Base-by-base conservation (phyloP, 1,140 invertebrate genomes). In the Bactericera cockerelli region DNA sequence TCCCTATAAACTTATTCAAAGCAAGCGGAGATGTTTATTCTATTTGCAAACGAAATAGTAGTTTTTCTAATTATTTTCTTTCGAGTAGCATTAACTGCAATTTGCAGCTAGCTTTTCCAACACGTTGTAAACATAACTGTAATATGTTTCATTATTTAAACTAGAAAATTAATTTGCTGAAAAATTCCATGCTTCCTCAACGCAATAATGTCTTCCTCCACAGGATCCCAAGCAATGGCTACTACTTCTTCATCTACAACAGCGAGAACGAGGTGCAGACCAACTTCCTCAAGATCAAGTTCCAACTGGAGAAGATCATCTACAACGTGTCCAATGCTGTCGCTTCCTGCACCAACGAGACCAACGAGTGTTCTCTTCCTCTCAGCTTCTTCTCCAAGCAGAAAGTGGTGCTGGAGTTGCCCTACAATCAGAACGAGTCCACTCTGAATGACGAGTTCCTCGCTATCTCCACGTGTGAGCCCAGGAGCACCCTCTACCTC, bases 181-280 rank as follows among this genome's bases (percentile, higher is more conserved):
- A n/a, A n/a, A n/a, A n/a, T n/a, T n/a, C n/a, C n/a, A n/a, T n/a
- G n/a, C n/a, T n/a, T n/a, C n/a, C n/a, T n/a, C n/a, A n/a, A n/a
- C n/a, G n/a, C n/a, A n/a, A n/a, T n/a, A n/a, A n/a, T n/a, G n/a
- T n/a, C n/a, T n/a, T n/a, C n/a, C n/a, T n/a, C n/a, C n/a, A n/a
- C 64, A 81, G 78, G 61, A 79, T 87, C 0, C 81, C 83, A 36
- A 72, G 74, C 1, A 82, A 84, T 63, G 84, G 83, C 21, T 87
- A 86, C 66, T 87, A 87, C 63, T 87, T 87, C 70, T 87, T 88
- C 68, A 81, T 88, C 0, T 87, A 86, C 72, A 85, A 82, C 66
- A 86, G 83, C 14, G 84, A 87, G 67, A 88, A 88, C 66, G 85
- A 88, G 67, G 76, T 85, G 1, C 78, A 84, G 67, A 72, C 75